Conservation (phyloP, 2,888 invertebrate species). For the Stenichneumon culpator region DNA sequence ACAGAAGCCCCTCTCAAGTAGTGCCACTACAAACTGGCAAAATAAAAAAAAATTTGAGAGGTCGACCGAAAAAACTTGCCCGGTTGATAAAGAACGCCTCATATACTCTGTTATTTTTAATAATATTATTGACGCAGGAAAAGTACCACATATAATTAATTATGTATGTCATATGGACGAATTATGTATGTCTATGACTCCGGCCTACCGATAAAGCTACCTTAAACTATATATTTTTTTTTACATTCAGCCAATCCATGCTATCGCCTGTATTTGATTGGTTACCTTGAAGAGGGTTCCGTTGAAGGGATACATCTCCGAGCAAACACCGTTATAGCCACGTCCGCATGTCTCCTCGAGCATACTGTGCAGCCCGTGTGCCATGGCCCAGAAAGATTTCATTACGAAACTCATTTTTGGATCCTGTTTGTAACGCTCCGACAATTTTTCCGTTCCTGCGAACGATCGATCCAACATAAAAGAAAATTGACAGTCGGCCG, state of each 20-base stretch:
- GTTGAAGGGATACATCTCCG: constrained; percentile 90
- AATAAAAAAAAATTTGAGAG: too few relatives aligned
- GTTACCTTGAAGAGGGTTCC: constrained; percentile 89
- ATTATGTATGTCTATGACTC: too few relatives aligned
- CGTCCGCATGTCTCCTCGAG: constrained; percentile 88
- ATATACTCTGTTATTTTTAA: too few relatives aligned
- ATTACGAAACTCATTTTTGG: constrained; percentile 93
- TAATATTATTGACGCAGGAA: too few relatives aligned
- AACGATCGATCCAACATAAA: constrained; percentile 56
- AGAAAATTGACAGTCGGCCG: not conserved
- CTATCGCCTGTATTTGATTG: not conserved
- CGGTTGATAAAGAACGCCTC: too few relatives aligned
- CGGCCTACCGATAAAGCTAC: too few relatives aligned
- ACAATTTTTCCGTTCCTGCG: constrained; percentile 87
- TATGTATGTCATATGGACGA: too few relatives aligned
- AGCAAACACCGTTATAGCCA: constrained; percentile 87
- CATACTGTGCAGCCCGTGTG: constrained; percentile 91
- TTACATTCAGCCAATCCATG: not conserved
- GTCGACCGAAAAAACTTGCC: too few relatives aligned
- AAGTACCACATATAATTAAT: too few relatives aligned
- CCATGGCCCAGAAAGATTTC: constrained; percentile 92
- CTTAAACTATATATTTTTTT: not conserved
- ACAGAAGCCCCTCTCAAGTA: too few relatives aligned
- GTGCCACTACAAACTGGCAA: too few relatives aligned
- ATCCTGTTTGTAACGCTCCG: constrained; percentile 89